Percentiles rank a stretch among this genome's conserved stretches.
Evolutionary conservation across 1,140 invertebrate genomes (phyloP).

Genomic region (Sweltsa coloradensis): DNA sequence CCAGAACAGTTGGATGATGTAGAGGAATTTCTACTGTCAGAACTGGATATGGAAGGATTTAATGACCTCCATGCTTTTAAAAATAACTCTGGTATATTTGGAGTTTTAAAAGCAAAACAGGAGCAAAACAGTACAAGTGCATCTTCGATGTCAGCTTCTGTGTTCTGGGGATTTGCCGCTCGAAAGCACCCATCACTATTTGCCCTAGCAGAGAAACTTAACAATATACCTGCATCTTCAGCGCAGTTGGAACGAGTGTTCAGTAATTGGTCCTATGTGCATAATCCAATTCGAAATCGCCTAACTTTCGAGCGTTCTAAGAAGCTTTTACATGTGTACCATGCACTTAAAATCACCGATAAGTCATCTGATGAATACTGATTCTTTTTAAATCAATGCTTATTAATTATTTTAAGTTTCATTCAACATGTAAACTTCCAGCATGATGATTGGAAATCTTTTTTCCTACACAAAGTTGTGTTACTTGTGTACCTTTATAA

Average conservation of each 20-base stretch:
- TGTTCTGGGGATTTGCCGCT: neutral
- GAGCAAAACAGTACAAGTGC: too few relatives aligned
- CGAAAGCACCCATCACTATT: neutral
- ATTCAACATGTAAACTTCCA: too few relatives aligned
- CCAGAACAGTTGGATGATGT: constrained; percentile 1
- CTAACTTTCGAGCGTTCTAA: constrained; percentile 3
- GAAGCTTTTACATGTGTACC: constrained; percentile 1
- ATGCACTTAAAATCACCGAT: neutral
- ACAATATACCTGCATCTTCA: constrained; percentile 2
- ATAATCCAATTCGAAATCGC: neutral
- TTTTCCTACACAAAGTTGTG: too few relatives aligned
- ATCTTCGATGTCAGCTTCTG: too few relatives aligned
- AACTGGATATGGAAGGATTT: constrained; percentile 1
- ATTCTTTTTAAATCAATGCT: neutral
- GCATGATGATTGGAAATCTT: too few relatives aligned
- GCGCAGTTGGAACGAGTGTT: constrained; percentile 3
- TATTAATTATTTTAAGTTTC: too few relatives aligned
- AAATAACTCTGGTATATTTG: neutral
- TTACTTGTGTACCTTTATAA: too few relatives aligned
- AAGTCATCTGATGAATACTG: constrained; percentile 1
- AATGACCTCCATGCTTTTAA: neutral
- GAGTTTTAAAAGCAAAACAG: neutral
- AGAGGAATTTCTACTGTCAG: neutral
- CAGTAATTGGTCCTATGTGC: constrained; percentile 1
- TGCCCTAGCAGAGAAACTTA: neutral